phyloP scores from a whole-genome alignment of 2,888 invertebrate species.

The Drosophila sordidapex region DNA sequence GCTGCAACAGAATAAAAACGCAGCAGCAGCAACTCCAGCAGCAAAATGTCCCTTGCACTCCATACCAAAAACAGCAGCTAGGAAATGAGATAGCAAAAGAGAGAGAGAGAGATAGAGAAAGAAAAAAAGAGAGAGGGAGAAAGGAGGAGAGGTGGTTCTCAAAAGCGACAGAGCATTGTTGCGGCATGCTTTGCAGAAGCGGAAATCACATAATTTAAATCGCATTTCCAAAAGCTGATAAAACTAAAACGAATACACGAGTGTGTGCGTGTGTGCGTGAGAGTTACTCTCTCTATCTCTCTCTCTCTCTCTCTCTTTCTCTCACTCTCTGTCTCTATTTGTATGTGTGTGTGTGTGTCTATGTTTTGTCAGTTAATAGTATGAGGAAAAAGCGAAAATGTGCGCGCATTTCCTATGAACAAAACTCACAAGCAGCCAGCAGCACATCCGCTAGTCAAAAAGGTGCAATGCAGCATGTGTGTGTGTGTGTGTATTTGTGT shows the following conservation, averaged over 20 bases:
- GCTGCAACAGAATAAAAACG: conserved; percentile 33
- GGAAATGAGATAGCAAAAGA: background rate
- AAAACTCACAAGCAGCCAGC: conserved; percentile 47
- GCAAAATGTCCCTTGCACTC: conserved; percentile 40
- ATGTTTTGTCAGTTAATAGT: conserved; percentile 13
- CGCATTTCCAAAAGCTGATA: conserved; percentile 72
- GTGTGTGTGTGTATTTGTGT: conserved; percentile 12
- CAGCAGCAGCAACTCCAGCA: conserved; percentile 19
- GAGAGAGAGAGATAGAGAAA: background rate
- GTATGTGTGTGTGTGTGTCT: conserved; percentile 19
- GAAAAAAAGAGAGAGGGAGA: background rate
- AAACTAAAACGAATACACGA: conserved; percentile 50
- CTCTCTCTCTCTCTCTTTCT: background rate
- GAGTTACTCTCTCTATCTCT: background rate
- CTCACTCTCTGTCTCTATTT: background rate
- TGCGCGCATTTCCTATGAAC: conserved; percentile 44
- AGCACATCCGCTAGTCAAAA: conserved; percentile 45
- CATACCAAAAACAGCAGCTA: background rate
- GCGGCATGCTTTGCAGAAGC: conserved; percentile 46
- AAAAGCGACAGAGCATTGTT: conserved; percentile 23
- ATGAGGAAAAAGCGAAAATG: conserved; percentile 27
- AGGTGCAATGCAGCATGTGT: conserved; percentile 29
- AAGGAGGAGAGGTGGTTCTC: background rate
- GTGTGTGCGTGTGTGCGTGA: conserved; percentile 3
- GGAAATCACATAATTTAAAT: conserved; percentile 82